Evolutionary conservation across 1,140 invertebrate genomes (phyloP).

Genomic region (Tetragonula clypearis): DNA sequence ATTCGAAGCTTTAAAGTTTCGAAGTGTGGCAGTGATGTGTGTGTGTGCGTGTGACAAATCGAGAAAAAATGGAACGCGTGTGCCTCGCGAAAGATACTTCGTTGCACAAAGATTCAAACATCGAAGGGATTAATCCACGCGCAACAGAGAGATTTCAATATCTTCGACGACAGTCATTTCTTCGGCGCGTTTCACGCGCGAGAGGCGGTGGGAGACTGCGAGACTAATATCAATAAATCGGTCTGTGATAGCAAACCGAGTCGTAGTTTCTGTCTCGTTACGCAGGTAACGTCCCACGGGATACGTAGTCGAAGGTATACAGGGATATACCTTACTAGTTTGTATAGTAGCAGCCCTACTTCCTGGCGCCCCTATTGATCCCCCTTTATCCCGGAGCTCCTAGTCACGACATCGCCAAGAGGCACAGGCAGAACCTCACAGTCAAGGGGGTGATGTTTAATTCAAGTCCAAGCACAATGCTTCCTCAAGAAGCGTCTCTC

Average conservation of each 20-base stretch:
- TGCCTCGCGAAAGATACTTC: neutral
- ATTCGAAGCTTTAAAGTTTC: neutral
- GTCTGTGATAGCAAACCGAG: slow-evolving; percentile 28
- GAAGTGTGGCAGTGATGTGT: neutral
- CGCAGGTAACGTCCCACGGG: slow-evolving; percentile 50
- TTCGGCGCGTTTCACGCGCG: neutral
- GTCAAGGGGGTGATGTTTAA: slow-evolving; percentile 69
- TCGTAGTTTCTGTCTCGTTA: slow-evolving; percentile 56
- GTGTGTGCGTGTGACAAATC: no score
- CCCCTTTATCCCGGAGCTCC: slow-evolving; percentile 63
- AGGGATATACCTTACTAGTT: slow-evolving; percentile 61
- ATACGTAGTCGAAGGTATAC: slow-evolving; percentile 54
- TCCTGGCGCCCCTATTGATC: slow-evolving; percentile 65
- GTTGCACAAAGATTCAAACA: no score
- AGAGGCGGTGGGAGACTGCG: neutral
- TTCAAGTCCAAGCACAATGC: slow-evolving; percentile 71
- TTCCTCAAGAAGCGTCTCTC: slow-evolving; percentile 64
- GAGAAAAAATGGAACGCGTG: neutral
- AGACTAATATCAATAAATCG: slow-evolving; percentile 26
- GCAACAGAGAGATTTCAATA: neutral
- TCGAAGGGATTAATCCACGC: neutral
- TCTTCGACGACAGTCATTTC: neutral
- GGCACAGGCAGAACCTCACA: slow-evolving; percentile 62
- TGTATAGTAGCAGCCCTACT: slow-evolving; percentile 67
- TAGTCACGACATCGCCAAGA: slow-evolving; percentile 71